Evolutionary conservation across 2,888 invertebrate species (phyloP).

Genomic region (Agrotis ipsilon): DNA sequence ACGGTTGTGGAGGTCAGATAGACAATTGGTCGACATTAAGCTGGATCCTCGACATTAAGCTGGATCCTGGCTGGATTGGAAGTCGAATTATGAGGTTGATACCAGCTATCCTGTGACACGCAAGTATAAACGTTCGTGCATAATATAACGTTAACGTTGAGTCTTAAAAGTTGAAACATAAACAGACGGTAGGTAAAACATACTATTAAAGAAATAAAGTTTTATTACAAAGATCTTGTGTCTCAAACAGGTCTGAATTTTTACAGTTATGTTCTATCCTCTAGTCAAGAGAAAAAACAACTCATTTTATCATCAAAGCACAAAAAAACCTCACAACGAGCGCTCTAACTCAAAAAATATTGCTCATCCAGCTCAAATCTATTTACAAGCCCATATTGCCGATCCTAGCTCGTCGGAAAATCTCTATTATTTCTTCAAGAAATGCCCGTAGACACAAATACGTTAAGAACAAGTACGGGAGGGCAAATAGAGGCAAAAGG

Average conservation of each 20-base stretch:
- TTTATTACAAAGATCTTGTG: background rate
- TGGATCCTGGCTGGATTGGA: no score
- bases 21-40: no score
- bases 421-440: conserved; percentile 54
- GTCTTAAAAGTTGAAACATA: background rate
- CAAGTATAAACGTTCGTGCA: background rate
- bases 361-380: conserved; percentile 39
- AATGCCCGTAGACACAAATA: conserved; percentile 51
- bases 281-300: background rate
- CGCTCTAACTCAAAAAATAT: conserved; percentile 30
- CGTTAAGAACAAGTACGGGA: conserved; percentile 45
- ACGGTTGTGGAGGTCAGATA: no score
- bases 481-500: conserved; percentile 44
- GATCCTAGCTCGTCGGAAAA: conserved; percentile 43
- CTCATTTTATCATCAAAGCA: conserved; percentile 7
- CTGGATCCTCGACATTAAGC: no score
- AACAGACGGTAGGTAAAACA: background rate
- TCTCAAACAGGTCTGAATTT: background rate
- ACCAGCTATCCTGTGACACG: background rate
- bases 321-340: conserved; percentile 3
- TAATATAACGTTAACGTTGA: background rate
- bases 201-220: background rate
- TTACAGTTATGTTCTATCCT: background rate
- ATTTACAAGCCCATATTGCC: conserved; percentile 54
- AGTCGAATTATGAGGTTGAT: no score